Base-by-base conservation (phyloP, 2,888 invertebrate genomes). In the Hydroisotoma schaefferi region DNA sequence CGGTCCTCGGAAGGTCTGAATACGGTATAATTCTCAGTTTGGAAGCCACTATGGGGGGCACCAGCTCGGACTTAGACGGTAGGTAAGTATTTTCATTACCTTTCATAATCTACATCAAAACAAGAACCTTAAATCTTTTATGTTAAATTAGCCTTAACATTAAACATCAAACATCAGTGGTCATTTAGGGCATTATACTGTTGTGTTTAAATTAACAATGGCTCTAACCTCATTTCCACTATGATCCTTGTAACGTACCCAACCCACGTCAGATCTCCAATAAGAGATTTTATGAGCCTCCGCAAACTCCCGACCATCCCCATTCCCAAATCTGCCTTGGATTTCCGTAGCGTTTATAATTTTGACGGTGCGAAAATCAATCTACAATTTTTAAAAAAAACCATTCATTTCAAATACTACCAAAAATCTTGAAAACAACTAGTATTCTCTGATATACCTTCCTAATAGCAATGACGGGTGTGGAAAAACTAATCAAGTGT, bases 241-340 rank as follows among this genome's bases (percentile, higher is more conserved):
- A 58, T 82, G 80, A 74, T 86, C 82, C 66, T 87, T 80, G 78
- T 91, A 93, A 26, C 90, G 85, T 71, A 88, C 84, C 89, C 91
- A 92, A 72, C 83, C 85, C 29, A 90, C 80, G 60, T 85, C 82
- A 18, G 89, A 88, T 67, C 90, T 79, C 86, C 87, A 89, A 77
- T 92, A 92, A 74, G 91, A 90, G 59, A 94, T 77, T 69, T 87
- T 81, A 78, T 90, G 94, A 33, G 84, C 83, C 76, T 92, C 90
- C 15, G 90, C 85, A 78, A 82, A 94, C 77, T 94, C 94, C 72
- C 85, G 86, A 29, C 94, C 94, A 77, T 88, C 85, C 29, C 93
- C 92, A 77, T 92, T 92, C 27, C 93, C 94, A 77, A 92, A 94
- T 54, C 94, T 84, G 26, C 94, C 94, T 79, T 94, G 94, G 1